Conservation (phyloP, 2,888 invertebrate genomes). For the Cremastinae sp. region DNA sequence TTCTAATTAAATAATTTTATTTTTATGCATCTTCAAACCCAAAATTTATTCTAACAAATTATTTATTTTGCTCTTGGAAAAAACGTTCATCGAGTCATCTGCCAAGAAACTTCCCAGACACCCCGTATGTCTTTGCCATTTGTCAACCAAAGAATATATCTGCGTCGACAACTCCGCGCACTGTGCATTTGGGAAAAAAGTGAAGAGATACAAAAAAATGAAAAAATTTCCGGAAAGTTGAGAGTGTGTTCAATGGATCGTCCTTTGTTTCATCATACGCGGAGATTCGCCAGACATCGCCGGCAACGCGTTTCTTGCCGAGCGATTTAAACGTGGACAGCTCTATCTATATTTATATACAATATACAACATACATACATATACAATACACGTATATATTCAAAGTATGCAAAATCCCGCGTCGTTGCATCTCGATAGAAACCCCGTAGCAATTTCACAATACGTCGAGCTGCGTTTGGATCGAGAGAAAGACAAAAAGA, state of each 20-base stretch:
- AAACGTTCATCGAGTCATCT: no score
- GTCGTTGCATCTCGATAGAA: conserved; percentile 49
- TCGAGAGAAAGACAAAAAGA: not conserved
- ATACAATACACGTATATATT: conserved; percentile 24
- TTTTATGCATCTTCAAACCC: no score
- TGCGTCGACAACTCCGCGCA: not conserved
- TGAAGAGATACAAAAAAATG: conserved; percentile 13
- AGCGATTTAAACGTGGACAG: no score
- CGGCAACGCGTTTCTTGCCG: conserved; percentile 1
- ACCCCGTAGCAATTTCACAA: conserved; percentile 33
- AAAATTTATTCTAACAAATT: no score
- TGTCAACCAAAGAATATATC: not conserved
- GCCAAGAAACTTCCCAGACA: no score
- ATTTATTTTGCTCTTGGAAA: no score
- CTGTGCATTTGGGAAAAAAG: conserved; percentile 4
- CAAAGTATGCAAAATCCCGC: conserved; percentile 22
- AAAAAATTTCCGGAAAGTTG: conserved; percentile 36
- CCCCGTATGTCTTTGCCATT: no score
- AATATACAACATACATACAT: no score
- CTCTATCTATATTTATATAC: conserved; percentile 12
- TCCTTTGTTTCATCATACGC: conserved; percentile 47
- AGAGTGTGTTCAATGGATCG: conserved; percentile 9
- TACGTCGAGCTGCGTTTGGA: conserved; percentile 41
- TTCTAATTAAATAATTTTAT: no score
- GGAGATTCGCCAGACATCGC: conserved; percentile 9